Conservation (phyloP, 2,113 vertebrate species). For the Rhizomys pruinosus region DNA sequence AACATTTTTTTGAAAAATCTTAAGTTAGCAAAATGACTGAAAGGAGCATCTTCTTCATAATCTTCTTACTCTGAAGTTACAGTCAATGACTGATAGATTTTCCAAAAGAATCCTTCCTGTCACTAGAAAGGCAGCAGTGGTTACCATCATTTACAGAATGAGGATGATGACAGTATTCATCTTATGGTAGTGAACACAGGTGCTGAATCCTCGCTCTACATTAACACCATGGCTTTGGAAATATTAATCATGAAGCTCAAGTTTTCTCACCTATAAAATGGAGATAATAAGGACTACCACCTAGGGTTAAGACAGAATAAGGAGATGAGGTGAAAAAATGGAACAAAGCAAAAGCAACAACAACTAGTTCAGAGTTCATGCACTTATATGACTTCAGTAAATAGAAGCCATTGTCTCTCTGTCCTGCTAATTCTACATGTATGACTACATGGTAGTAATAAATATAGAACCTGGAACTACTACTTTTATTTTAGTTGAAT, state of each 20-base stretch:
- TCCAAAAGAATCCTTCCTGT: conserved; percentile 2
- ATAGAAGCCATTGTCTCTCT: not conserved
- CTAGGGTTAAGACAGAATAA: not conserved
- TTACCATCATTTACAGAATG: not conserved
- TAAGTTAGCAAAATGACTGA: conserved; percentile 32
- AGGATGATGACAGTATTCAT: not conserved
- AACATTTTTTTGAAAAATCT: not conserved
- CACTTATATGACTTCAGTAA: not conserved
- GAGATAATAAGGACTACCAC: not conserved
- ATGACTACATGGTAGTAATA: not conserved
- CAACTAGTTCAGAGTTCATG: not conserved
- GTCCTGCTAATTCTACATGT: not conserved
- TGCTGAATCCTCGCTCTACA: not conserved
- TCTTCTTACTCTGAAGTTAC: conserved; percentile 20
- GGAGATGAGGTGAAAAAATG: not conserved
- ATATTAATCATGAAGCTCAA: not conserved
- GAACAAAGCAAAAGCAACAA: not conserved
- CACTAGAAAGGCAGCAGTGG: not conserved
- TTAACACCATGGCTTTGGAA: not conserved
- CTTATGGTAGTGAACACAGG: not conserved
- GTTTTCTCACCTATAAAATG: not conserved
- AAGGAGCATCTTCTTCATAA: not conserved
- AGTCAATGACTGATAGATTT: conserved; percentile 13
- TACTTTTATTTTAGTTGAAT: not conserved
- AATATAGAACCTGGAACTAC: not conserved